Evolutionary conservation across 2,113 vertebrate species (phyloP), one percentile per base, ranked within the genome.

Genomic region (Coturnix japonica): DNA sequence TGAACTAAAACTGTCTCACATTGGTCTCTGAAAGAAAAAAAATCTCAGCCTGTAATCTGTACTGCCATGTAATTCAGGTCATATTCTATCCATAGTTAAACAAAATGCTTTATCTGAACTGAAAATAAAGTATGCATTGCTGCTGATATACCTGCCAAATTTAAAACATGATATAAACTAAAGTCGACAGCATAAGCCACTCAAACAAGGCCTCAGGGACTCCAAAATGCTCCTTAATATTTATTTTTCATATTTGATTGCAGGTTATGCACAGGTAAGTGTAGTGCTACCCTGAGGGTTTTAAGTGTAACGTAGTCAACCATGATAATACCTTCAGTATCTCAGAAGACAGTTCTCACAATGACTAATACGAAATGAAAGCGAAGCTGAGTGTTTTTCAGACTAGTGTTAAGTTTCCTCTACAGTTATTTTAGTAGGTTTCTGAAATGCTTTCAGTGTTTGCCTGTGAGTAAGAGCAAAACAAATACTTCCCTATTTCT

Each of bases 201-300:
- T 96, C 94, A 87, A 85, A 93, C 91, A 94, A 92, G 87, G 60
- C 95, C 87, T 91, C 61, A 33, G 95, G 95, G 96, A 96, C 56
- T 93, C 87, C 85, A 82, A 95, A 96, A 92, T 94, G 78, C 67
- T 67, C 89, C 87, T 93, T 96, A 96, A 94, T 95, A 95, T 96
- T 93, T 95, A 96, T 96, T 96, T 96, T 96, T 96, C 87, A 93
- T 96, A 96, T 92, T 95, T 94, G 92, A 96, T 96, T 96, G 92
- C 89, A 87, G 96, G 84, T 95, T 96, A 93, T 91, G 84, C 89
- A 87, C 94, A 95, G 94, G 95, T 96, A 95, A 96, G 72, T 92
- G 94, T 87, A 94, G 84, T 93, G 91, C 89, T 96, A 59, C 94
- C 95, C 95, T 95, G 86, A 96, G 89, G 96, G 92, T 63, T 96